Conservation (phyloP, 2,113 vertebrate genomes). For the Malurus melanocephalus region DNA sequence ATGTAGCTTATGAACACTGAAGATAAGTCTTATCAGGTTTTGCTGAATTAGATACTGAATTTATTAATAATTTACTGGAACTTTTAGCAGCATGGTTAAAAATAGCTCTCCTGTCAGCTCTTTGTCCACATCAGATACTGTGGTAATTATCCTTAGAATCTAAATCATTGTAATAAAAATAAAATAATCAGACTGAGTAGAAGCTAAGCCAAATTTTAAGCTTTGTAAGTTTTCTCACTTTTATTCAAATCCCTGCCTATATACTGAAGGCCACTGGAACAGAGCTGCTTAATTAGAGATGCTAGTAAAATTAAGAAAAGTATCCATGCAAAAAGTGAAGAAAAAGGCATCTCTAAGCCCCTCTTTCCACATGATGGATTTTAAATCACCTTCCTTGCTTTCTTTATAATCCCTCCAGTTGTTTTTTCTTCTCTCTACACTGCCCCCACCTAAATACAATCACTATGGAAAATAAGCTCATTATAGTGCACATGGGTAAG, state of each 20-base stretch:
- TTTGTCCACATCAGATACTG: neutral
- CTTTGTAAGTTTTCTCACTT: neutral
- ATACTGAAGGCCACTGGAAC: neutral
- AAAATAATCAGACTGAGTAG: neutral
- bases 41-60: constrained; percentile 12
- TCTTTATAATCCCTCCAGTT: constrained; percentile 8
- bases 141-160: neutral
- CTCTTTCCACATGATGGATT: constrained; percentile 14
- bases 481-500: neutral
- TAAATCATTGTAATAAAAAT: neutral
- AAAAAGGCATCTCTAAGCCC: neutral
- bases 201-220: neutral
- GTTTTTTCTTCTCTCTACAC: neutral
- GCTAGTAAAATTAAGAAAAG: neutral
- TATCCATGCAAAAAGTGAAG: neutral
- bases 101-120: constrained; percentile 13
- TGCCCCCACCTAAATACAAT: neutral
- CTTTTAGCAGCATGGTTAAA: neutral
- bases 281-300: neutral
- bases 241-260: neutral
- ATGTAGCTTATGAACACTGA: neutral
- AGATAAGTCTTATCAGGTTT: neutral
- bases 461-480: constrained; percentile 45
- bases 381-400: constrained; percentile 6
- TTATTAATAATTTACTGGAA: constrained; percentile 43